Conservation (phyloP, 1,140 invertebrate genomes). For the Acyrthosiphon pisum region DNA sequence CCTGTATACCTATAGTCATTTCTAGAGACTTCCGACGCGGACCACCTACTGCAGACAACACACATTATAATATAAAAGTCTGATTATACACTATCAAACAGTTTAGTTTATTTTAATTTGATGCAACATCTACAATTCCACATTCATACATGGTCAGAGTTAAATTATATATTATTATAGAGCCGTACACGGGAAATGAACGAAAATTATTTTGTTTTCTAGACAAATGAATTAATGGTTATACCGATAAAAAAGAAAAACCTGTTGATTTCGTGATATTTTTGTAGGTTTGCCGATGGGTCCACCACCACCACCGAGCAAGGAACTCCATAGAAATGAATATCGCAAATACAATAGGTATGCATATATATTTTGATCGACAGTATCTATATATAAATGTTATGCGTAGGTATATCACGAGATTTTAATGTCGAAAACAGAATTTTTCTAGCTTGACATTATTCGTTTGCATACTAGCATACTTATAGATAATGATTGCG, state of each 20-base stretch:
- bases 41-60: neutral
- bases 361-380: neutral
- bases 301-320: neutral
- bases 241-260: neutral
- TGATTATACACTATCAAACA: neutral
- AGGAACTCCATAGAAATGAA: neutral
- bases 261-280: neutral
- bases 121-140: neutral
- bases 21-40: neutral
- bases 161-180: neutral
- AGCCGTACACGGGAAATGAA: neutral
- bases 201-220: neutral
- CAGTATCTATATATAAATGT: neutral
- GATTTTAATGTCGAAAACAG: neutral
- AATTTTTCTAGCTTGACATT: too few species aligned
- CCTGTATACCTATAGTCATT: neutral
- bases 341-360: too few species aligned
- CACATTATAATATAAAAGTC: neutral
- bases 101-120: neutral
- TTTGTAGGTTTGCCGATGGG: neutral
- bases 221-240: too few species aligned
- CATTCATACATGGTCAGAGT: neutral
- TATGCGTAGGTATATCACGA: neutral
- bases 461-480: neutral
- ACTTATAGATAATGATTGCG: neutral